Evolutionary conservation across 2,113 vertebrate genomes (phyloP).

Genomic region (Salvelinus namaycush): DNA sequence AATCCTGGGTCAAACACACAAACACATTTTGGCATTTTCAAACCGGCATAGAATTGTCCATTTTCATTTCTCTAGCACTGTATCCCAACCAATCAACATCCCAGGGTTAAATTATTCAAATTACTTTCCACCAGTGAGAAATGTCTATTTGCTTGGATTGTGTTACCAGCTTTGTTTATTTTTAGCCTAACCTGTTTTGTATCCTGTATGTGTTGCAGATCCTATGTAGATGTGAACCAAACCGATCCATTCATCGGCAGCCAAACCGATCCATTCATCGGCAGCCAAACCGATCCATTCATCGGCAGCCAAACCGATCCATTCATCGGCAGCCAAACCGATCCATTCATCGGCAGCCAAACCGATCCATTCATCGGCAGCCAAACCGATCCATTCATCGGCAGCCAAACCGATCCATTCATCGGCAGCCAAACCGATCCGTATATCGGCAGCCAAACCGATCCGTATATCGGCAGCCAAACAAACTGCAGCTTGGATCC

Average conservation of each 20-base stretch:
- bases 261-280: too few relatives aligned
- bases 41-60: background rate
- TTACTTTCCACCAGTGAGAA: background rate
- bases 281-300: too few relatives aligned
- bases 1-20: constrained; percentile 40
- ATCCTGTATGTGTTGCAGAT: constrained; percentile 71
- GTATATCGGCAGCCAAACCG: too few relatives aligned
- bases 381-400: too few relatives aligned
- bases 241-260: constrained; percentile 62
- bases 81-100: background rate
- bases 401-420: too few relatives aligned
- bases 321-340: constrained; percentile 43
- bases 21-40: background rate
- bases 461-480: constrained; percentile 12
- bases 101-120: constrained; percentile 53
- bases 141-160: constrained; percentile 6
- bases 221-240: constrained; percentile 77
- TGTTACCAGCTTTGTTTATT: background rate
- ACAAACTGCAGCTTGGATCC: constrained; percentile 72
- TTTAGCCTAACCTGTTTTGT: constrained; percentile 30
- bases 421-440: too few relatives aligned
- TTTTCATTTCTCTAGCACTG: background rate
- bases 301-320: constrained; percentile 53
- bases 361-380: too few relatives aligned
- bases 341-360: too few relatives aligned